Evolutionary conservation across 2,797 vertebrate species (phyloP), one percentile per base, ranked within the genome.

Genomic region (Chromis chromis): DNA sequence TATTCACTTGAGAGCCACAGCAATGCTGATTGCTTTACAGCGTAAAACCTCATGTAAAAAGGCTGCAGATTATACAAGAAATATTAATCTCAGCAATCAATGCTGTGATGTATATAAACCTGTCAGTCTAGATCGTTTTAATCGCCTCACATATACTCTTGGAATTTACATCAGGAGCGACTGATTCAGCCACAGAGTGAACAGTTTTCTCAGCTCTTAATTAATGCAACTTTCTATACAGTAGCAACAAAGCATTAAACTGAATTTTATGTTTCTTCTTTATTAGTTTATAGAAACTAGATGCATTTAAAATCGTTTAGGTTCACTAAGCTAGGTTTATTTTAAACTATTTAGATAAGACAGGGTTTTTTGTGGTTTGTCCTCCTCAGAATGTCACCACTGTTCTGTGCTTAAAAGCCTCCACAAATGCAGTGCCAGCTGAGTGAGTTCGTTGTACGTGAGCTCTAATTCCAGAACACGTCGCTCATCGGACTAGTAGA

Each of bases 41-140:
- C 49, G 48, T 58, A 67, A 83, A 86, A 87, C 61, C 75, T 75
- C 19, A 12, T 54, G 70, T 60, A 61, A 84, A n/a, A 78, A 54
- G 19, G 25, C 50, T 62, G 10, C 70, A 76, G 80, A 87, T 91
- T 88, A 83, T 7, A 69, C 48, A 72, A 63, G 75, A 57, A 72
- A 57, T 82, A 82, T 73, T 82, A 89, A 86, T 83, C 78, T 73
- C 59, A 25, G 17, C 13, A 67, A 81, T 81, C 76, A 73, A 84
- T 75, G 62, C 68, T 61, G n/a, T 78, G 75, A 87, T 79, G 82
- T 82, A 76, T 57, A 74, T 58, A 63, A 74, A 73, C 6, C 59
- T 73, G 65, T 69, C 65, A 69, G 19, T 22, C 70, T 62, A 1
- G 67, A 76, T 54, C 53, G 2, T 57, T 62, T 68, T 56, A 57